phyloP scores from a whole-genome alignment of 2,888 invertebrate species.

The Agrochola lota region DNA sequence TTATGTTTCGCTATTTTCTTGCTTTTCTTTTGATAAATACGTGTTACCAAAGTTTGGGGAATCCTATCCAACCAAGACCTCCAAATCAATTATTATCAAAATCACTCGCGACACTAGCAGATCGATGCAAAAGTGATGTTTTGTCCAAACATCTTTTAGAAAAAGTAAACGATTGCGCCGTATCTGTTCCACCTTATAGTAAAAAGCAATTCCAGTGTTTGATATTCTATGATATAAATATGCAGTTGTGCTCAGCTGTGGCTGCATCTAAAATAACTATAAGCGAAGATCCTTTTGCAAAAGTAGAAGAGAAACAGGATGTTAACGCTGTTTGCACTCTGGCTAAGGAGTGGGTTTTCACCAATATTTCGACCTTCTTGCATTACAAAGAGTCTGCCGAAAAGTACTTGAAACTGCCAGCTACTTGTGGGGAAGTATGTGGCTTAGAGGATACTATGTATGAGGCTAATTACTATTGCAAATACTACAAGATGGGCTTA shows the following conservation, averaged over 20 bases:
- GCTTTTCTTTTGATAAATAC: conserved; percentile 78
- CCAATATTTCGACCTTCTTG: conserved; percentile 69
- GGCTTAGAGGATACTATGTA: conserved; percentile 72
- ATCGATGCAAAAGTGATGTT: conserved; percentile 77
- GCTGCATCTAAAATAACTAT: conserved; percentile 68
- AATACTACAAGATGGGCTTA: conserved; percentile 83
- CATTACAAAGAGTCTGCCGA: conserved; percentile 72
- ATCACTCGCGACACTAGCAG: conserved; percentile 71
- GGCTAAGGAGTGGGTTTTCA: conserved; percentile 78
- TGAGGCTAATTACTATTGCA: conserved; percentile 82
- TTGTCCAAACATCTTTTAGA: conserved; percentile 73
- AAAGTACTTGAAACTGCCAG: conserved; percentile 69
- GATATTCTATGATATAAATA: conserved; percentile 85
- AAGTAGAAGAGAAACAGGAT: conserved; percentile 73
- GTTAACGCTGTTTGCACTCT: conserved; percentile 74
- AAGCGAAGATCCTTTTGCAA: conserved; percentile 69
- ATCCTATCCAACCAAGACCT: conserved; percentile 69
- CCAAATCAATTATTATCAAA: conserved; percentile 52
- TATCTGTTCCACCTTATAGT: conserved; percentile 68
- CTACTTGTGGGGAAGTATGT: conserved; percentile 80
- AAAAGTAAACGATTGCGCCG: conserved; percentile 74
- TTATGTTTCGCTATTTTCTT: conserved; percentile 79
- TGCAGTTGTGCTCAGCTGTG: conserved; percentile 78
- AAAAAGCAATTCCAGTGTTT: conserved; percentile 79
- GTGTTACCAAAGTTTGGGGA: conserved; percentile 78